These are phyloP conservation scores for Camptogramma bilineatum DNA, from an alignment of 2,888 invertebrate genomes.

Conservation along the genomic window DNA sequence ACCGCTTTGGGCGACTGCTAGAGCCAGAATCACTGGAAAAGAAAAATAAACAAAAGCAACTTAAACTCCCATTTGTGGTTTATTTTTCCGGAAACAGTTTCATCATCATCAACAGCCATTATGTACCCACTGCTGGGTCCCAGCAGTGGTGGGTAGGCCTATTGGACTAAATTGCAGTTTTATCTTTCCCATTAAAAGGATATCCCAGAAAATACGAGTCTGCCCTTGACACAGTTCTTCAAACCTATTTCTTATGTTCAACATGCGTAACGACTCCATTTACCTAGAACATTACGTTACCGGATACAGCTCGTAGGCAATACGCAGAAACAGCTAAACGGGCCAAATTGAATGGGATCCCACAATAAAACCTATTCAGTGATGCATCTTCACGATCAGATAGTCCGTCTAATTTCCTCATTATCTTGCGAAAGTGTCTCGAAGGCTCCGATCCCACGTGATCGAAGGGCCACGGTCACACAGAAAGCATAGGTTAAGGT, in stretches of 20 bases:
- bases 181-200: too few relatives aligned
- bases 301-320: slow-evolving; percentile 2
- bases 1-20: slow-evolving; percentile 86
- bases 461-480: slow-evolving; percentile 20
- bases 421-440: slow-evolving; percentile 40
- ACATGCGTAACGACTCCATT: neutral
- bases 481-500: slow-evolving; percentile 3
- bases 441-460: slow-evolving; percentile 35
- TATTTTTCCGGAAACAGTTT: too few relatives aligned
- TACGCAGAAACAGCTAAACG: slow-evolving; percentile 30
- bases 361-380: slow-evolving; percentile 39
- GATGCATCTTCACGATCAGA: slow-evolving; percentile 35
- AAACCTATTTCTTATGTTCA: too few relatives aligned
- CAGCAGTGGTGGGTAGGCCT: too few relatives aligned
- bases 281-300: neutral
- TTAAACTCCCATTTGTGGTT: neutral
- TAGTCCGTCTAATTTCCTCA: slow-evolving; percentile 41
- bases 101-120: too few relatives aligned
- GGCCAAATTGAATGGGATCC: slow-evolving; percentile 37
- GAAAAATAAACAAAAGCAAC: slow-evolving; percentile 10
- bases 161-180: too few relatives aligned
- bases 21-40: slow-evolving; percentile 73
- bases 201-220: too few relatives aligned
- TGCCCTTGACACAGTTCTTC: neutral
- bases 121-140: too few relatives aligned